Evolutionary conservation across 2,797 vertebrate species (phyloP).

Genomic region (Alexandromys oeconomus): DNA sequence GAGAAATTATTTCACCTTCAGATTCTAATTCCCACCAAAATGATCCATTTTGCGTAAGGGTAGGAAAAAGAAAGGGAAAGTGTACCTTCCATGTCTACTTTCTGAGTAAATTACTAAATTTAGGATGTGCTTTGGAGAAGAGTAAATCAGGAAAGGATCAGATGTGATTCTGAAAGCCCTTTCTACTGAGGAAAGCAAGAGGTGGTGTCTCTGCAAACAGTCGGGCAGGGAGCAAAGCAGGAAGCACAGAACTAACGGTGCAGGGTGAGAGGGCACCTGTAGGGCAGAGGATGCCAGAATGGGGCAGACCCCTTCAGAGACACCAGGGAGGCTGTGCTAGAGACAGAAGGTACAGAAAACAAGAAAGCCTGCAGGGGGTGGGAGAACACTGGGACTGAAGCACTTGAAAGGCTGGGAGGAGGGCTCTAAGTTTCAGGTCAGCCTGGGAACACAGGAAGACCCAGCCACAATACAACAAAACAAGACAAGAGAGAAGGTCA

Average conservation of each 20-base stretch:
- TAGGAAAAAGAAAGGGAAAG: neutral
- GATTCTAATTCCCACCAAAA: neutral
- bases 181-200: neutral
- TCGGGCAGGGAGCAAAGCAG: too few species aligned
- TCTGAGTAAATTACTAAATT: neutral
- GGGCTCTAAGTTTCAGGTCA: neutral
- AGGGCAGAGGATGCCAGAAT: fast-evolving
- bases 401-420: neutral
- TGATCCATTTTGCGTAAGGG: neutral
- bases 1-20: neutral
- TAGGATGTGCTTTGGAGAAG: neutral
- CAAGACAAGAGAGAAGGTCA: neutral
- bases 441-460: neutral
- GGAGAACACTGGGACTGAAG: too few species aligned
- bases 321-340: neutral
- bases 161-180: neutral
- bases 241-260: neutral
- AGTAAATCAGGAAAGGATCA: neutral
- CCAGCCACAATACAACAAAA: neutral
- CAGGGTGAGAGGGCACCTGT: neutral
- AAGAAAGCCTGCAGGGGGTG: neutral
- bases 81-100: neutral
- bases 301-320: neutral
- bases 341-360: neutral
- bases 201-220: neutral